A percentile compares a stretch with the other conserved stretches of the same genome.
phyloP scores from a whole-genome alignment of 1,140 invertebrate species.

The Thaumetopoea pityocampa region DNA sequence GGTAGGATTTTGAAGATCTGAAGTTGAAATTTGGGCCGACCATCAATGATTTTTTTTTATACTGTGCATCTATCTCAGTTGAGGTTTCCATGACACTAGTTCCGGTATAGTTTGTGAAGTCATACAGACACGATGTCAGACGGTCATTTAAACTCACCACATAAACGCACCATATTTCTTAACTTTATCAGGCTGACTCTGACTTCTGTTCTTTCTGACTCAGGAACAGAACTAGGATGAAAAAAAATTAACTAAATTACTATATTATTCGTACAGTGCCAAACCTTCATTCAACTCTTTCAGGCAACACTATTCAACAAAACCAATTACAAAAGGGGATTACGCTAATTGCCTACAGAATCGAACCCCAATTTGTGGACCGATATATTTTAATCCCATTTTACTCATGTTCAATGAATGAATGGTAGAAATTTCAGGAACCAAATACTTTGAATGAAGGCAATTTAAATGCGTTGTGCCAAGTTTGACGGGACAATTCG shows the following conservation, averaged over 20 bases:
- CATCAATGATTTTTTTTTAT: too few relatives aligned
- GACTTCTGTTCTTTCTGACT: too few relatives aligned
- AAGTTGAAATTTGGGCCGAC: too few relatives aligned
- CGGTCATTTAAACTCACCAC: too few relatives aligned
- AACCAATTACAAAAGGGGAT: slow-evolving; percentile 31
- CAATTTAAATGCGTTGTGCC: slow-evolving; percentile 20
- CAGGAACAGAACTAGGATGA: too few relatives aligned
- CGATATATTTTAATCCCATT: slow-evolving; percentile 64
- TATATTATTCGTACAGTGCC: slow-evolving; percentile 1
- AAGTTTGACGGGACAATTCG: slow-evolving; percentile 4
- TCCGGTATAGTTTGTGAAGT: too few relatives aligned
- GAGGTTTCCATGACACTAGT: too few relatives aligned
- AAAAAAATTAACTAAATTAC: slow-evolving; percentile 2
- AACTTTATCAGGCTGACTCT: too few relatives aligned
- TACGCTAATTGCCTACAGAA: slow-evolving; percentile 33
- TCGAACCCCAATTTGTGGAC: slow-evolving; percentile 52
- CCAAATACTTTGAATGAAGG: slow-evolving; percentile 38
- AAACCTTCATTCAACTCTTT: slow-evolving; percentile 30
- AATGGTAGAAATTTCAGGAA: slow-evolving; percentile 36
- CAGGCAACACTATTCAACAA: slow-evolving; percentile 20
- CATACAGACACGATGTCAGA: too few relatives aligned
- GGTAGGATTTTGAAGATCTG: too few relatives aligned
- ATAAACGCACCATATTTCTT: too few relatives aligned
- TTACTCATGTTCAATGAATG: slow-evolving; percentile 52
- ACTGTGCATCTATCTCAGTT: too few relatives aligned